phyloP scores from a whole-genome alignment of 2,888 invertebrate species.

The Blera fallax region DNA sequence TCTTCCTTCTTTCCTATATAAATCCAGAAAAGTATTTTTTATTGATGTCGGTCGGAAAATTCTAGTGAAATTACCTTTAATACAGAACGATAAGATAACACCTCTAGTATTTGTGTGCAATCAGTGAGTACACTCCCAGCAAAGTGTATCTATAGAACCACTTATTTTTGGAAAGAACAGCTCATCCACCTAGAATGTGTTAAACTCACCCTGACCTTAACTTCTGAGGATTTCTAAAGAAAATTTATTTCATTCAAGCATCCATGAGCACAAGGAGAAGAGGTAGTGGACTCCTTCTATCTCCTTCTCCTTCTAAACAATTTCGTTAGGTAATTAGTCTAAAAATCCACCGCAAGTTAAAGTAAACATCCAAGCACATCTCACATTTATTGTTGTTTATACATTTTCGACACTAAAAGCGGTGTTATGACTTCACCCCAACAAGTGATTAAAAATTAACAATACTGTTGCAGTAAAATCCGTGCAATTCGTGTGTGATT shows the following conservation, averaged over 20 bases:
- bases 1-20: too few relatives aligned
- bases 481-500: not conserved
- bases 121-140: not conserved
- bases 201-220: not conserved
- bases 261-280: not conserved
- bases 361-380: slow-evolving; percentile 31
- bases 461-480: not conserved
- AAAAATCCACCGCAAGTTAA: not conserved
- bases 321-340: not conserved
- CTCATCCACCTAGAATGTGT: not conserved
- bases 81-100: not conserved
- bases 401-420: not conserved
- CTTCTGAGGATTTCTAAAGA: not conserved
- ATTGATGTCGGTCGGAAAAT: not conserved
- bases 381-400: slow-evolving; percentile 16
- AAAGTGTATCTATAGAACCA: not conserved
- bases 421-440: not conserved
- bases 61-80: not conserved
- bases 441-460: not conserved
- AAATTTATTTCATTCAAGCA: not conserved
- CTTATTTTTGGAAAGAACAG: not conserved
- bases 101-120: not conserved
- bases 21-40: not conserved
- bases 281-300: not conserved
- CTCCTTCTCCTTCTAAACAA: not conserved